phyloP scores from a whole-genome alignment of 2,113 vertebrate genomes.

The Donacobius atricapilla region DNA sequence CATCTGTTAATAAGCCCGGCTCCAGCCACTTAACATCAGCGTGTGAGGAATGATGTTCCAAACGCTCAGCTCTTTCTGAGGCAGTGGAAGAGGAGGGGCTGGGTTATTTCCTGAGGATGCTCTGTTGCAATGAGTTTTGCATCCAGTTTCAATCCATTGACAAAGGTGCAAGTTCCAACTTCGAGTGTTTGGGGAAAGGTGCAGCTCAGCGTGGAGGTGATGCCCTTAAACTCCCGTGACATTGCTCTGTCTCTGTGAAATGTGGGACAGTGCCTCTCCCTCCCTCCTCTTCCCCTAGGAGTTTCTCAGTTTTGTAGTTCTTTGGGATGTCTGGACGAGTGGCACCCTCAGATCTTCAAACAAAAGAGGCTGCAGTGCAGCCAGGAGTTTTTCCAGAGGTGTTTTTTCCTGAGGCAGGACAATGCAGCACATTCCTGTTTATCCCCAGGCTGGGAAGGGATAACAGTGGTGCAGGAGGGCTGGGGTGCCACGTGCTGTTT shows the following conservation, averaged over 20 bases:
- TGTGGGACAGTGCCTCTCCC: neutral
- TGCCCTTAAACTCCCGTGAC: neutral
- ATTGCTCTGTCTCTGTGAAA: neutral
- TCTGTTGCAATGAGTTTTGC: neutral
- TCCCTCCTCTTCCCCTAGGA: neutral
- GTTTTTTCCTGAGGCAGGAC: neutral
- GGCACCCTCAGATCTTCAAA: neutral
- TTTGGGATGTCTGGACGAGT: neutral
- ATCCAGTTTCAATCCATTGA: neutral
- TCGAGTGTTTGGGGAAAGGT: neutral
- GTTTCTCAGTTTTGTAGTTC: neutral
- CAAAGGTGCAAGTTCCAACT: neutral
- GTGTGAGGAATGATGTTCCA: neutral
- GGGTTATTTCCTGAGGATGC: neutral
- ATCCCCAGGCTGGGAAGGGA: neutral
- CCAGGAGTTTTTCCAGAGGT: neutral
- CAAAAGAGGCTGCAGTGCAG: neutral
- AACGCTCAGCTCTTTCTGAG: too few relatives aligned
- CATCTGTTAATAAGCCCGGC: neutral
- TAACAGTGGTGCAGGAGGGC: neutral
- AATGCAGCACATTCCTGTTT: neutral
- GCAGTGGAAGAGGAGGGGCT: neutral
- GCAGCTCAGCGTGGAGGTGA: neutral
- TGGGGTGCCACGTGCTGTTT: neutral
- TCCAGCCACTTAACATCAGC: neutral